Percentiles rank a stretch among this genome's conserved stretches.
phyloP scores from a whole-genome alignment of 2,113 vertebrate genomes.

The Dolichallabes microphthalmus region DNA sequence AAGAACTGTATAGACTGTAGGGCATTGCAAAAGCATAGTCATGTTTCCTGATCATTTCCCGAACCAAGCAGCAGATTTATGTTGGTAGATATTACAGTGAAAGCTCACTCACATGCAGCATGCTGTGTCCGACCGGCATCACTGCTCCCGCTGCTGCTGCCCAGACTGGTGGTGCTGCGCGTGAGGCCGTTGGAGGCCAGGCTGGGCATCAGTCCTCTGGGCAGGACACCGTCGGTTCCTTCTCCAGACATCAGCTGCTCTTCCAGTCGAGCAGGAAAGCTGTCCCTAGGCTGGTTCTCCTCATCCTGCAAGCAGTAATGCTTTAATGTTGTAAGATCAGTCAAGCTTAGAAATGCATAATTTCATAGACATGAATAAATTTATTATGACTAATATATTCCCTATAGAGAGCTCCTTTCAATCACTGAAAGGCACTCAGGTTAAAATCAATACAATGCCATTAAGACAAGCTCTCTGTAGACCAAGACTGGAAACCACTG shows the following conservation, averaged over 20 bases:
- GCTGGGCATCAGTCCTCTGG: slow-evolving; percentile 69
- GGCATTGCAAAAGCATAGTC: not conserved
- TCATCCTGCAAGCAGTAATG: slow-evolving; percentile 77
- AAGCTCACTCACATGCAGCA: slow-evolving; percentile 63
- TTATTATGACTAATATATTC: not conserved
- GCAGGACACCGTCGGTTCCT: slow-evolving; percentile 66
- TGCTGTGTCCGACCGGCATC: slow-evolving; percentile 77
- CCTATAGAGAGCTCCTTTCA: not conserved
- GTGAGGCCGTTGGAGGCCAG: slow-evolving; percentile 82
- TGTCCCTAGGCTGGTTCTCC: slow-evolving; percentile 65
- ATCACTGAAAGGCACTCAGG: not conserved
- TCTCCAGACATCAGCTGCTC: slow-evolving; percentile 72
- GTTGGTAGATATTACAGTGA: not conserved
- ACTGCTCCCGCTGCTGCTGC: slow-evolving; percentile 86
- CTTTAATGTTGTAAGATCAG: not conserved
- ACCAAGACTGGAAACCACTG: slow-evolving; percentile 1
- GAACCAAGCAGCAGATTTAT: not conserved
- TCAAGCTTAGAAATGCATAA: not conserved
- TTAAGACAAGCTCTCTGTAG: not conserved
- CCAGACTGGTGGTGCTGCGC: slow-evolving; percentile 89
- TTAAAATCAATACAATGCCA: not conserved
- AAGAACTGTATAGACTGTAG: not conserved
- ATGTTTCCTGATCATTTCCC: not conserved
- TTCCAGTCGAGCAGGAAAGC: slow-evolving; percentile 83
- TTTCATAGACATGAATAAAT: not conserved